Conservation (phyloP, 2,888 invertebrate genomes). For the Gibbula magus region DNA sequence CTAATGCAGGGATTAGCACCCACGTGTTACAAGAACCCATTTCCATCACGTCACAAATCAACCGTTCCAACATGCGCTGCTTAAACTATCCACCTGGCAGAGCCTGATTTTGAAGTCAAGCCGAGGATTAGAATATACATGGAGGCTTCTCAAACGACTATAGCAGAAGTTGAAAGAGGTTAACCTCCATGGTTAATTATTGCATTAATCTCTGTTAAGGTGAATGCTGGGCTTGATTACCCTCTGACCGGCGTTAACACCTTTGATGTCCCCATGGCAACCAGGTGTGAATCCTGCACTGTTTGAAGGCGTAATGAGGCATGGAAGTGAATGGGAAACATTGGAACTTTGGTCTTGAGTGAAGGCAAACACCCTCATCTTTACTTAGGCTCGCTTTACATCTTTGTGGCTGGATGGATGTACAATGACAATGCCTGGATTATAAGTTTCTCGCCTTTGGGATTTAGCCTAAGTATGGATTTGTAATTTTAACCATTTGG, state of each 20-base stretch:
- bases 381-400: neutral
- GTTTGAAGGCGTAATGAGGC: constrained; percentile 7
- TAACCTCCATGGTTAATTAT: neutral
- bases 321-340: neutral
- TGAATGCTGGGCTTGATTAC: neutral
- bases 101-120: too few species aligned
- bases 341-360: neutral
- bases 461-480: neutral
- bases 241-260: neutral
- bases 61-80: too few species aligned
- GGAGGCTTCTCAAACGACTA: too few species aligned
- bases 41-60: too few species aligned
- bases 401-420: neutral
- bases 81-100: too few species aligned
- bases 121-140: too few species aligned
- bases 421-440: neutral
- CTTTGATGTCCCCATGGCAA: neutral
- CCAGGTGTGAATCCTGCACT: neutral
- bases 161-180: too few species aligned
- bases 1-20: neutral
- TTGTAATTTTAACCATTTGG: neutral
- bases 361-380: neutral
- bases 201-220: neutral
- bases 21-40: neutral
- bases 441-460: neutral